These are phyloP conservation scores for Schizopygopsis pylzovi DNA, from an alignment of 2,797 vertebrate species.

Conservation along the genomic window DNA sequence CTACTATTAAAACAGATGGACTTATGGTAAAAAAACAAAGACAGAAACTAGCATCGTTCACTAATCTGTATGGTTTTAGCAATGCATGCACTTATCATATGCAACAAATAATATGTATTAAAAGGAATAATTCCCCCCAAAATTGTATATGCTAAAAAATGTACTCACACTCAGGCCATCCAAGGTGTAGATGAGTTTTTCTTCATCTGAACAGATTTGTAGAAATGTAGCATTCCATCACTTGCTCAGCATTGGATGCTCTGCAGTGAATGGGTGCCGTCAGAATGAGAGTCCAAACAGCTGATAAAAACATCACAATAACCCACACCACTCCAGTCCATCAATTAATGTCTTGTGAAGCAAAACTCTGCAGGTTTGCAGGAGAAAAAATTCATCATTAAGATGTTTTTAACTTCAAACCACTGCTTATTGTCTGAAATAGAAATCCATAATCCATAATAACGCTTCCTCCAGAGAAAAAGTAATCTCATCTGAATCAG, in stretches of 20 bases:
- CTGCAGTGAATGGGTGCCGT: background rate
- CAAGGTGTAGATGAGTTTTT: background rate
- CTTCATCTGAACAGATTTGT: background rate
- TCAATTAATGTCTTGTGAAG: background rate
- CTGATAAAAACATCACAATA: background rate
- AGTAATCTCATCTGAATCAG: too few species aligned
- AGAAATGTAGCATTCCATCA: background rate
- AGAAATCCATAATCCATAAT: too few species aligned
- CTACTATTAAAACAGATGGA: background rate
- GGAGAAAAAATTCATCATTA: too few species aligned
- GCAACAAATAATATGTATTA: background rate
- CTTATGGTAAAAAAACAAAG: background rate
- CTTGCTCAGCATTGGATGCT: background rate
- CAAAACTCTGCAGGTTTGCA: background rate
- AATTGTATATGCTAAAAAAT: background rate
- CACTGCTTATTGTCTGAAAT: too few species aligned
- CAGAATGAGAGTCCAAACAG: background rate
- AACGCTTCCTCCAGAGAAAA: too few species aligned
- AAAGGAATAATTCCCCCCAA: background rate
- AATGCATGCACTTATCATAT: background rate
- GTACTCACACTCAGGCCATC: background rate
- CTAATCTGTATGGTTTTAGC: background rate
- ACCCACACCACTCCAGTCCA: background rate
- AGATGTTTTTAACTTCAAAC: too few species aligned
- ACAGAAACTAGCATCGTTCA: background rate